phyloP scores from a whole-genome alignment of 2,113 vertebrate species.

The Cranoglanis bouderius region DNA sequence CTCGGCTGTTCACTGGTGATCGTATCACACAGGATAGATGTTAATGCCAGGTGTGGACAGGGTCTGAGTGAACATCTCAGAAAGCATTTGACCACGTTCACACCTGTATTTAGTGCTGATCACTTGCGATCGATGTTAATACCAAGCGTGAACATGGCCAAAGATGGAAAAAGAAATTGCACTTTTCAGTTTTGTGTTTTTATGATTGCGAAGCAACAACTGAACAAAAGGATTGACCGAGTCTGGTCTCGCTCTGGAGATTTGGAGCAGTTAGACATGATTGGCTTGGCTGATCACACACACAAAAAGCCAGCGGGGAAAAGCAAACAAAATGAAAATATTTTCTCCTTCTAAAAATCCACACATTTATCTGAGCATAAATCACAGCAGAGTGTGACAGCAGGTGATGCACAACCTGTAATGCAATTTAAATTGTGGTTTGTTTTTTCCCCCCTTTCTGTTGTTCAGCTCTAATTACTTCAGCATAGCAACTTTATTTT shows the following conservation, averaged over 20 bases:
- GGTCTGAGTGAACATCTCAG: background rate
- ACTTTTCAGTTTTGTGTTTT: background rate
- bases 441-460: too few relatives aligned
- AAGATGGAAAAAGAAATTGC: background rate
- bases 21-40: background rate
- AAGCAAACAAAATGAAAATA: background rate
- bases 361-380: background rate
- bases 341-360: background rate
- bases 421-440: background rate
- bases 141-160: background rate
- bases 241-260: background rate
- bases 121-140: background rate
- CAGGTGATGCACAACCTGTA: background rate
- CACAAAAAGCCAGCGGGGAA: background rate
- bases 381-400: background rate
- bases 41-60: background rate
- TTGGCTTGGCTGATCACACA: background rate
- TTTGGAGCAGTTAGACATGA: background rate
- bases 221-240: background rate
- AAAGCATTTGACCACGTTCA: background rate
- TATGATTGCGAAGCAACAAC: background rate
- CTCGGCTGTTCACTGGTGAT: background rate
- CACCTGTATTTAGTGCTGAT: background rate
- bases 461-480: slow-evolving; percentile 6
- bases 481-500: background rate